Conservation (phyloP, 2,888 invertebrate species). For the Hypomecis atomaria region DNA sequence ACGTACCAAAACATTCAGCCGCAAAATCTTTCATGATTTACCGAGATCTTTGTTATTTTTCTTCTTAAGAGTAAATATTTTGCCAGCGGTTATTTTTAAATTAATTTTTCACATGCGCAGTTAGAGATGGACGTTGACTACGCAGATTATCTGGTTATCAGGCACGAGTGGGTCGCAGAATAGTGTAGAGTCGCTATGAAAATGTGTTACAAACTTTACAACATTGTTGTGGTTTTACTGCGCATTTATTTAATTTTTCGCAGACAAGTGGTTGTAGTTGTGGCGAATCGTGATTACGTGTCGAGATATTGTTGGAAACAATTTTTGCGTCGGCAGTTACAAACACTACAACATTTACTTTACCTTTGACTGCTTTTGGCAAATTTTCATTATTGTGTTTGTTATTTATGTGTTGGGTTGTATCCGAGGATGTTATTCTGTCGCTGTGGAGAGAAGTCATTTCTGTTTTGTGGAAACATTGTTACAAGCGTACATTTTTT, state of each 20-base stretch:
- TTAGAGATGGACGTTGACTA: conserved; percentile 16
- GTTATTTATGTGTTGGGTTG: no score
- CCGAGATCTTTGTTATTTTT: conserved; percentile 16
- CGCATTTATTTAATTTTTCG: conserved; percentile 9
- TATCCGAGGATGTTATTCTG: no score
- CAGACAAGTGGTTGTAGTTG: neutral
- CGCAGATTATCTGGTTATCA: conserved; percentile 26
- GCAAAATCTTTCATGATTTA: conserved; percentile 20
- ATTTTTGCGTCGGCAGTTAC: neutral
- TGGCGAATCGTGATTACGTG: neutral
- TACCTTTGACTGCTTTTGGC: no score
- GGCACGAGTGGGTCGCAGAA: conserved; percentile 16
- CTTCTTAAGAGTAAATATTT: conserved; percentile 21
- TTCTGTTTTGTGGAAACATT: no score
- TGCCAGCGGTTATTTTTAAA: conserved; percentile 23
- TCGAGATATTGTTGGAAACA: neutral
- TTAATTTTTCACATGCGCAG: conserved; percentile 26
- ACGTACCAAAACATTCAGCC: conserved; percentile 7
- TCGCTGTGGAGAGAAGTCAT: no score
- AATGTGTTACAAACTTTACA: conserved; percentile 2
- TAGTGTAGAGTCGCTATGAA: conserved; percentile 7
- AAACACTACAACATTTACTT: no score
- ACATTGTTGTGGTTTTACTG: conserved; percentile 14
- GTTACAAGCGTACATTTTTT: no score
- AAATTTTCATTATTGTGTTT: no score